Evolutionary conservation across 2,888 invertebrate genomes (phyloP).

Genomic region (Dermolepida albohirtum): DNA sequence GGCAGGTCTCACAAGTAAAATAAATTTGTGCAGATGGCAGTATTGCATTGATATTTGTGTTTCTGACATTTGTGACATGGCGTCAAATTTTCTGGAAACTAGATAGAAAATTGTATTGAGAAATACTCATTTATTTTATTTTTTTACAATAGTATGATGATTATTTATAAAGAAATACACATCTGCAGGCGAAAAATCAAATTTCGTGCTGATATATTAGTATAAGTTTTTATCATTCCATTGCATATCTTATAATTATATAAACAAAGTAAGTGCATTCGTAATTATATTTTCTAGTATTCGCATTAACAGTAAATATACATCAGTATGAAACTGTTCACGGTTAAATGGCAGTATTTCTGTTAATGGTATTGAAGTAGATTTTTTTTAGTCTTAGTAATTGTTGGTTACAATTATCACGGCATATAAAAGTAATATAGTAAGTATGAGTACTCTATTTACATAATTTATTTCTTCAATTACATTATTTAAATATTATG

Average conservation of each 20-base stretch:
- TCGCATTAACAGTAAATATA: slow-evolving; percentile 17
- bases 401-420: not conserved
- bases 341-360: not conserved
- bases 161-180: slow-evolving; percentile 43
- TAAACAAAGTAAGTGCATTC: slow-evolving; percentile 48
- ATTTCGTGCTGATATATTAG: slow-evolving; percentile 46
- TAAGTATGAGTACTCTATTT: slow-evolving; percentile 12
- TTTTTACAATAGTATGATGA: slow-evolving; percentile 38
- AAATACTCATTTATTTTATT: slow-evolving; percentile 28
- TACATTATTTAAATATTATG: not conserved
- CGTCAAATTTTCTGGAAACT: slow-evolving; percentile 45
- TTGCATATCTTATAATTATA: slow-evolving; percentile 47
- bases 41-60: slow-evolving; percentile 18
- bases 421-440: slow-evolving; percentile 30
- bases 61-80: slow-evolving; percentile 45
- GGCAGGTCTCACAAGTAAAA: too few relatives aligned
- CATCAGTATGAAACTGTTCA: not conserved
- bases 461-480: not conserved
- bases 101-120: slow-evolving; percentile 35
- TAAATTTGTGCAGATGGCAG: not conserved
- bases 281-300: slow-evolving; percentile 13
- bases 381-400: slow-evolving; percentile 14
- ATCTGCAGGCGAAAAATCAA: slow-evolving; percentile 48
- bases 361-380: not conserved
- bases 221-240: slow-evolving; percentile 42